These are phyloP conservation scores for Aspiorhynchus laticeps DNA, from an alignment of 2,113 vertebrate species.

Conservation along the genomic window DNA sequence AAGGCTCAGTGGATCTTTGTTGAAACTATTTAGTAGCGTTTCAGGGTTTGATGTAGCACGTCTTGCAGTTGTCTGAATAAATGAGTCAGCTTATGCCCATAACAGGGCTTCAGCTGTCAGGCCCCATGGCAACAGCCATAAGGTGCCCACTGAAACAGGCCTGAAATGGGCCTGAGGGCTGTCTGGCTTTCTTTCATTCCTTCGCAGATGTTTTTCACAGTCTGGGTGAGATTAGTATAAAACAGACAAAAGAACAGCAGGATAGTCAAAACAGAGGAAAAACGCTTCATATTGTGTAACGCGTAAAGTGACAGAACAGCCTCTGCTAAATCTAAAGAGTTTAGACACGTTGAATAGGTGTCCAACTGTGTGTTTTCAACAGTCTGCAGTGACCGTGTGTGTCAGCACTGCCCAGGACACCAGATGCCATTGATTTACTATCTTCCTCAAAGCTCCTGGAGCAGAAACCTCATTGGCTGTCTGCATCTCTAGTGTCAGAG, in stretches of 20 bases:
- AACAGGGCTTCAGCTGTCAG: constrained; percentile 1
- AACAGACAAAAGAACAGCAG: constrained; percentile 28
- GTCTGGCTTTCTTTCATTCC: constrained; percentile 27
- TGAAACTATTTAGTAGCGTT: constrained; percentile 51
- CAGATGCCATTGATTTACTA: constrained; percentile 62
- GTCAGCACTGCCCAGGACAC: constrained; percentile 56
- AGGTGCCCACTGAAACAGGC: constrained; percentile 5
- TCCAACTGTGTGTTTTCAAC: constrained; percentile 9
- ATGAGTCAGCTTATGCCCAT: background rate
- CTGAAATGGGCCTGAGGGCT: background rate
- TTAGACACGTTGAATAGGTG: background rate
- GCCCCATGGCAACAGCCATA: constrained; percentile 9
- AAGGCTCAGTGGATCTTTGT: constrained; percentile 16
- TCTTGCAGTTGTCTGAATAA: constrained; percentile 46
- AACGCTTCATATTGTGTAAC: constrained; percentile 4
- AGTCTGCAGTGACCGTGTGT: constrained; percentile 4
- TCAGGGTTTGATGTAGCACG: constrained; percentile 50
- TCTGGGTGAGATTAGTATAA: constrained; percentile 16
- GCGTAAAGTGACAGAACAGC: background rate
- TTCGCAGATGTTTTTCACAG: constrained; percentile 35
- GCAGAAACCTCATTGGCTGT: constrained; percentile 75
- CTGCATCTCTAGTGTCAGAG: constrained; percentile 63
- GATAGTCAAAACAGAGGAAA: constrained; percentile 9
- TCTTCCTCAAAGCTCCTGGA: constrained; percentile 66
- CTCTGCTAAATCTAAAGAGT: background rate